phyloP scores from a whole-genome alignment of 2,797 vertebrate species.

The Tapirus indicus region DNA sequence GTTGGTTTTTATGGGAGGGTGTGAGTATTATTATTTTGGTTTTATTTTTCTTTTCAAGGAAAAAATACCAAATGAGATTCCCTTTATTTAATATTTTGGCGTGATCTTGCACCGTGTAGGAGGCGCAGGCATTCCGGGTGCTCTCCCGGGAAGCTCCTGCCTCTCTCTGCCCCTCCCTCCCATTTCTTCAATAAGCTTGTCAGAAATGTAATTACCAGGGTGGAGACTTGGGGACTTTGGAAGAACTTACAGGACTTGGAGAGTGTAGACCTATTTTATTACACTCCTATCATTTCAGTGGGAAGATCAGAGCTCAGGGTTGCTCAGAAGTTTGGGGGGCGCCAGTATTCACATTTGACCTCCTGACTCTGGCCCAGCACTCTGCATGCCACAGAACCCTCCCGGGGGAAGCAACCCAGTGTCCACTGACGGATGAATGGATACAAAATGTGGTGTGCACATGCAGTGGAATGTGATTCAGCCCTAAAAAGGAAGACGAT shows the following conservation, averaged over 20 bases:
- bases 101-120: not conserved
- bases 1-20: too few species aligned
- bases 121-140: not conserved
- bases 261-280: not conserved
- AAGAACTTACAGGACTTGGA: not conserved
- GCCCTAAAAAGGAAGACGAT: too few species aligned
- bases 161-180: not conserved
- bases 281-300: not conserved
- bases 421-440: too few species aligned
- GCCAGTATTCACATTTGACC: too few species aligned
- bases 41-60: not conserved
- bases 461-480: too few species aligned
- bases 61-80: not conserved
- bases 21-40: not conserved
- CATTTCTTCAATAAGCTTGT: not conserved
- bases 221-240: not conserved
- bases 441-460: too few species aligned
- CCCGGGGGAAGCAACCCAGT: too few species aligned
- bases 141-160: not conserved
- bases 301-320: not conserved
- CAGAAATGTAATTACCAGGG: not conserved
- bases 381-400: too few species aligned
- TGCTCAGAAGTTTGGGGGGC: not conserved
- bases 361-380: too few species aligned
- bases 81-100: not conserved